Conservation (phyloP, 2,888 invertebrate species). For the Azorinus chamasolen region DNA sequence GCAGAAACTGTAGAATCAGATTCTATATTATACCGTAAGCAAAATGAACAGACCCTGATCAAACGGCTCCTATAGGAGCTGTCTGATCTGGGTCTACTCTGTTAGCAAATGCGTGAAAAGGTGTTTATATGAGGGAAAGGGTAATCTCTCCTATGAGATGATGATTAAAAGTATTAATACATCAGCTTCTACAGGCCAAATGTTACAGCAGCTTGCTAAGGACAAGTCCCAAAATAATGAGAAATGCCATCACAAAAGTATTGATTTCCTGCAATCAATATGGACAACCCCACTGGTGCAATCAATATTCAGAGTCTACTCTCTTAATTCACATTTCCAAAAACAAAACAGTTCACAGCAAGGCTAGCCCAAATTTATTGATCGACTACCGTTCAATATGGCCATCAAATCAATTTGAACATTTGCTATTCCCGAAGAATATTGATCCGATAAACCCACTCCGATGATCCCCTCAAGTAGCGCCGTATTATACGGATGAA, state of each 20-base stretch:
- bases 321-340: no score
- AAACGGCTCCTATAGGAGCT: no score
- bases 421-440: constrained; percentile 22
- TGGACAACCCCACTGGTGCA: background rate
- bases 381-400: constrained; percentile 11
- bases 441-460: constrained; percentile 8
- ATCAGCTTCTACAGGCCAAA: no score
- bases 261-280: constrained; percentile 5
- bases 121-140: no score
- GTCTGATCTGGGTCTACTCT: no score
- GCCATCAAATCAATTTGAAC: constrained; percentile 39
- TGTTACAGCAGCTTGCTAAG: no score
- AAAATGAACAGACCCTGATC: no score
- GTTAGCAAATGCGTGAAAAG: no score
- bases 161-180: no score
- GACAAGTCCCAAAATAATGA: background rate
- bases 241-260: constrained; percentile 1
- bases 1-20: no score
- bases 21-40: no score
- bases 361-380: constrained; percentile 49
- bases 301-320: constrained; percentile 21
- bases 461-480: constrained; percentile 41
- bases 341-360: constrained; percentile 1
- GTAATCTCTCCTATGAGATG: no score
- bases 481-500: constrained; percentile 41